phyloP scores from a whole-genome alignment of 2,888 invertebrate genomes.

The Stenotaenia linearis region DNA sequence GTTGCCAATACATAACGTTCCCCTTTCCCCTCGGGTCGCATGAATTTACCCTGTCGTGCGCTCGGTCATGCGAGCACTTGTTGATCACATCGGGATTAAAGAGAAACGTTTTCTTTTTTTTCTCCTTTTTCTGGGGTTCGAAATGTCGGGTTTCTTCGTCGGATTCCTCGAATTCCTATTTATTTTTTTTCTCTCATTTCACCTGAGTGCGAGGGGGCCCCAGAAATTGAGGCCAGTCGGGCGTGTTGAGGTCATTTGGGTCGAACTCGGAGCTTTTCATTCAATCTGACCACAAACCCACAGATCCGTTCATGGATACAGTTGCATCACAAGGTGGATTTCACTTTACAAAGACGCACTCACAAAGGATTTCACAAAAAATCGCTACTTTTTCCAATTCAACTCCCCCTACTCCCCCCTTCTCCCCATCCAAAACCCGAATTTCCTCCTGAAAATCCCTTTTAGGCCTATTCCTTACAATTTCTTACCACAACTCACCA shows the following conservation, averaged over 20 bases:
- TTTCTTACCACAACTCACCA: too few species aligned
- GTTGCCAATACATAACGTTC: slow-evolving; percentile 24
- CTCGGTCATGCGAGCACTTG: neutral
- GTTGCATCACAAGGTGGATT: slow-evolving; percentile 7
- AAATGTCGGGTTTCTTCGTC: neutral
- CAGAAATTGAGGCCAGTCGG: slow-evolving; percentile 14
- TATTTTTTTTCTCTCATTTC: neutral
- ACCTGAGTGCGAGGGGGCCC: neutral
- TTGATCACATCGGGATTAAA: neutral
- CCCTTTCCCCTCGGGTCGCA: neutral
- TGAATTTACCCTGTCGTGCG: slow-evolving; percentile 2
- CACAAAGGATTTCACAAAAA: too few species aligned
- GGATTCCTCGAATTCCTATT: neutral
- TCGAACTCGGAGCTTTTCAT: slow-evolving; percentile 20
- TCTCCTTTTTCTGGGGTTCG: too few species aligned
- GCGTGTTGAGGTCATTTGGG: slow-evolving; percentile 18
- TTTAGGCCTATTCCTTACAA: too few species aligned
- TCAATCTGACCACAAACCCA: slow-evolving; percentile 26
- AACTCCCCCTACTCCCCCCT: too few species aligned
- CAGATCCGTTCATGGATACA: slow-evolving; percentile 12
- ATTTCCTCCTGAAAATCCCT: too few species aligned
- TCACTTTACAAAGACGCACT: neutral
- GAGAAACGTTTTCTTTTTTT: neutral
- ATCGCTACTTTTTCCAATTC: too few species aligned
- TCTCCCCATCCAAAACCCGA: too few species aligned